Conservation (phyloP, 2,113 vertebrate genomes). For the Cricetomys ansorgei region DNA sequence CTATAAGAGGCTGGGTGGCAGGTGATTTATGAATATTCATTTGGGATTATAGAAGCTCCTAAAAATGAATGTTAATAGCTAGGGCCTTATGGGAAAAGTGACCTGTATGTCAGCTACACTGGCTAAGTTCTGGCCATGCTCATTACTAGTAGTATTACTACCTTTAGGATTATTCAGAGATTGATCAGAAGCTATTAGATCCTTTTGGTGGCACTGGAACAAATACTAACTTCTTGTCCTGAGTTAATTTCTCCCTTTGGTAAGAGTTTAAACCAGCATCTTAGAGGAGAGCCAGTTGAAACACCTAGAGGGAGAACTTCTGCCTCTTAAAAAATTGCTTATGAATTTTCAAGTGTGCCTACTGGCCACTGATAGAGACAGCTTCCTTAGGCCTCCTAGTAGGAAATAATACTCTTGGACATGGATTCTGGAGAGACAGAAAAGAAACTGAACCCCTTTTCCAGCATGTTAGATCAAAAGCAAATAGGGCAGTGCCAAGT, state of each 20-base stretch:
- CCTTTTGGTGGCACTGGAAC: neutral
- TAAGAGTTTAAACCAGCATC: neutral
- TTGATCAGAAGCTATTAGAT: conserved; percentile 28
- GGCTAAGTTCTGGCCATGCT: neutral
- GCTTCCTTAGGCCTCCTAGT: conserved; percentile 78
- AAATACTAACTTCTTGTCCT: neutral
- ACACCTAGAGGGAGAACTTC: conserved; percentile 41
- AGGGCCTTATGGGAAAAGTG: neutral
- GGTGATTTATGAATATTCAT: neutral
- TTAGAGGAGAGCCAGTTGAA: conserved; percentile 49
- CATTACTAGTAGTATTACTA: neutral
- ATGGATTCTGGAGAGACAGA: conserved; percentile 75
- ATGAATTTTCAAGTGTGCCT: conserved; percentile 85
- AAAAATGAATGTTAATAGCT: neutral
- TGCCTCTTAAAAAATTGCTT: conserved; percentile 71
- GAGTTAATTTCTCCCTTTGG: conserved; percentile 37
- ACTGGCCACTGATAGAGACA: conserved; percentile 79
- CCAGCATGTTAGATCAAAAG: conserved; percentile 76
- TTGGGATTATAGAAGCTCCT: neutral
- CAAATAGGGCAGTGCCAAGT: conserved; percentile 72
- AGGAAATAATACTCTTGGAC: conserved; percentile 81
- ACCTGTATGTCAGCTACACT: neutral
- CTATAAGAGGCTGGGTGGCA: neutral
- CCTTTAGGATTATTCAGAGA: neutral
- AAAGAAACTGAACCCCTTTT: conserved; percentile 81